Percentiles rank a stretch among this genome's conserved stretches.
Conservation (phyloP, 2,113 vertebrate species). For the Physeter macrocephalus region DNA sequence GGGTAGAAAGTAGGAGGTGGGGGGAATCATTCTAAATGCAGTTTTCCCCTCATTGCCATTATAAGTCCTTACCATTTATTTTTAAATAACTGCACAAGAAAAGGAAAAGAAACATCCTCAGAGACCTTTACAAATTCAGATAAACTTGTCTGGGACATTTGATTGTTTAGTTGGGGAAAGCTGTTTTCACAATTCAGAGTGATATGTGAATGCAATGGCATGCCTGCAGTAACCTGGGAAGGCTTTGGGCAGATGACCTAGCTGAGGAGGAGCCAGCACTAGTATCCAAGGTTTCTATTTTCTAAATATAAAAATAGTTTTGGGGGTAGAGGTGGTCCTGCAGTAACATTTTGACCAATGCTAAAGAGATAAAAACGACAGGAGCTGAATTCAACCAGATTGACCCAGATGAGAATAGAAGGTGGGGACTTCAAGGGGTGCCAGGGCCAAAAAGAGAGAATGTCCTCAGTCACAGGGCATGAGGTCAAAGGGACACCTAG, state of each 20-base stretch:
- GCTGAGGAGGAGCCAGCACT: not conserved
- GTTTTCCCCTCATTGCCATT: not conserved
- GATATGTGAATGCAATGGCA: not conserved
- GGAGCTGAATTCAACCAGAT: not conserved
- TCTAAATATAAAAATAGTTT: conserved; percentile 27
- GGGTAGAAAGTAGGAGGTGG: not conserved
- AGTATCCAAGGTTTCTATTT: not conserved
- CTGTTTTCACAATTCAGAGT: not conserved
- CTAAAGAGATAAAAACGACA: not conserved
- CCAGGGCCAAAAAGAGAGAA: not conserved
- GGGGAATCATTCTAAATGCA: not conserved
- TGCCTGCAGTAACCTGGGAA: not conserved
- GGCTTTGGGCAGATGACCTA: not conserved
- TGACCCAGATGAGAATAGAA: not conserved
- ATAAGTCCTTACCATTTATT: not conserved
- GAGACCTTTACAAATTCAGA: not conserved
- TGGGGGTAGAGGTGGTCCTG: not conserved
- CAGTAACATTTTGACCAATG: not conserved
- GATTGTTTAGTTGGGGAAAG: not conserved
- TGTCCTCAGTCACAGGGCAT: not conserved
- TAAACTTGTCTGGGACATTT: not conserved
- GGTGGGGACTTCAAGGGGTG: not conserved
- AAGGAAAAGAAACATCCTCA: not conserved
- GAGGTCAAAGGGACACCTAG: not conserved
- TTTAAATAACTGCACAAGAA: conserved; percentile 16